Evolutionary conservation across 2,113 vertebrate genomes (phyloP), one percentile per base, ranked within the genome.

Genomic region (Neoarius graeffei): DNA sequence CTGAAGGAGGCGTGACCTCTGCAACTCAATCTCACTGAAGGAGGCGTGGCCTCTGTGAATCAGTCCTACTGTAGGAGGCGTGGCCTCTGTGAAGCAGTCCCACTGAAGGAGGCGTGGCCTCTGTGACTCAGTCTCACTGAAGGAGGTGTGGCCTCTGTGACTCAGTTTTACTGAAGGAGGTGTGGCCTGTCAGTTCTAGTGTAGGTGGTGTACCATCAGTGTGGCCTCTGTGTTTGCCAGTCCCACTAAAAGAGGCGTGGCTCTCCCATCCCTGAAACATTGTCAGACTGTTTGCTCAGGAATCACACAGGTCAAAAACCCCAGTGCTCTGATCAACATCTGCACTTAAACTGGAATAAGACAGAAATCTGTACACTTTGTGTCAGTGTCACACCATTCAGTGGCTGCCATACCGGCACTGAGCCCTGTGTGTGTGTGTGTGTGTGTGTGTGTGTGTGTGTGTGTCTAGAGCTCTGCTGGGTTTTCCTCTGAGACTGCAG

Each of bases 401-500:
- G 10, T 35, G 17, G 52, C 54, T n/a, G 14, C 66, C 20, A 11
- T 56, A 1, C 19, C 79, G 85, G 71, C 81, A 57, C 10, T 27
- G 59, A 83, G 57, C 80, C 27, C 56, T 13, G 56, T 81, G 59
- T 80, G 60, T 89, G 80, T 62, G 56, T 57, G 30, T 60, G 27
- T 42, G 56, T 81, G 57, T 81, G 57, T n/a, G n/a, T 82, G 56
- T 81, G 27, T 81, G 50, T 80, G 77, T 56, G 54, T 35, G 80
- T 30, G n/a, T 30, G 79, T 42, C 42, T 4, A 42, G 42, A 42
- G 42, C 67, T 86, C 86, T 35, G 1, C n/a, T 76, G 67, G 88
- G 76, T 52, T 64, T 73, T 80, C 73, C 73, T 86, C 81, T 35
- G 59, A 73, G 81, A 76, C 59, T 89, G 86, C 81, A 79, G 79